These are phyloP conservation scores for Protonemura montana DNA, from an alignment of 2,888 invertebrate species.

Conservation along the genomic window DNA sequence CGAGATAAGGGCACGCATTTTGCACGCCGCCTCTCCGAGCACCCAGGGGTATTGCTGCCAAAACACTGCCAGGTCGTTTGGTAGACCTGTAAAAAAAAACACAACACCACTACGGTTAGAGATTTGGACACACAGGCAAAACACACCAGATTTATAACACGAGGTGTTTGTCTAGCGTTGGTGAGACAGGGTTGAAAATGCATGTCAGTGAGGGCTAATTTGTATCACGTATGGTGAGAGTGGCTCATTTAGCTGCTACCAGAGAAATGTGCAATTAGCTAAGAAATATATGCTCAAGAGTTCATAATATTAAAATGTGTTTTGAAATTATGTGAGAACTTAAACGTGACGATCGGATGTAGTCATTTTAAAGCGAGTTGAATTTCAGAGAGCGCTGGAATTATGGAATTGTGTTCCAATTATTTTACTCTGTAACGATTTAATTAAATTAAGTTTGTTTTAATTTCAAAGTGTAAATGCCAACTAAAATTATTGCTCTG, in stretches of 20 bases:
- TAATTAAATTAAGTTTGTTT: too few species aligned
- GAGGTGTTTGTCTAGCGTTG: too few species aligned
- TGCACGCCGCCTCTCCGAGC: constrained; percentile 81
- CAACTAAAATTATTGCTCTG: too few species aligned
- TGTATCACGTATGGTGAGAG: neutral
- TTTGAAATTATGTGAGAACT: neutral
- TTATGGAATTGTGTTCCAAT: too few species aligned
- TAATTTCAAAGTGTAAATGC: too few species aligned
- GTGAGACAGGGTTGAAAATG: neutral
- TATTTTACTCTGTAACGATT: too few species aligned
- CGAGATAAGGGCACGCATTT: constrained; percentile 80
- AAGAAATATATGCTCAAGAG: neutral
- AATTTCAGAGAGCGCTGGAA: too few species aligned
- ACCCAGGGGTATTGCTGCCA: constrained; percentile 91
- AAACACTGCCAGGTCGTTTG: constrained; percentile 82
- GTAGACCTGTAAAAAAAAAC: constrained; percentile 71
- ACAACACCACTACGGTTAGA: neutral
- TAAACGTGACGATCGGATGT: too few species aligned
- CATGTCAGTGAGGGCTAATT: neutral
- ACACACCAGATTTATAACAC: neutral
- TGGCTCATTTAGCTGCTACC: neutral
- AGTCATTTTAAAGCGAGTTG: too few species aligned
- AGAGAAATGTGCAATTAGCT: neutral
- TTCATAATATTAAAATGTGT: neutral
- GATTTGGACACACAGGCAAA: neutral